phyloP scores from a whole-genome alignment of 2,113 vertebrate genomes.

The Rhinolophus ferrumequinum region DNA sequence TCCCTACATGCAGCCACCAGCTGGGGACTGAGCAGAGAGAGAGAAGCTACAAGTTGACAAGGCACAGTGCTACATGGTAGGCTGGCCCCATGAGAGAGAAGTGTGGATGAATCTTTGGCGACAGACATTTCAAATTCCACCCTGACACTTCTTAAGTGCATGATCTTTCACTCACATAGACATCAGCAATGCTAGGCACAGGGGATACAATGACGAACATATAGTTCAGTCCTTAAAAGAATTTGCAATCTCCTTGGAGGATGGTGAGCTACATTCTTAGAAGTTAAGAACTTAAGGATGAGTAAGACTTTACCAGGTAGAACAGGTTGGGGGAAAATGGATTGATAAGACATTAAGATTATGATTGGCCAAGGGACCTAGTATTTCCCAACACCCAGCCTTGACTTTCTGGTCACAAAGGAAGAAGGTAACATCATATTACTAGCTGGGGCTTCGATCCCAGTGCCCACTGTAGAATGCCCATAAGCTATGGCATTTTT shows the following conservation, averaged over 20 bases:
- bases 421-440: neutral
- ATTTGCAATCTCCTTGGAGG: constrained; percentile 8
- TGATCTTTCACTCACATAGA: neutral
- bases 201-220: neutral
- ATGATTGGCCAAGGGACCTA: neutral
- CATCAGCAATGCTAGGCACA: neutral
- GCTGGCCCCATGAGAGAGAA: neutral
- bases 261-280: neutral
- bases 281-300: constrained; percentile 30
- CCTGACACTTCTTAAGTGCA: neutral
- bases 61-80: neutral
- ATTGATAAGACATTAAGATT: neutral
- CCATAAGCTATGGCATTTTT: neutral
- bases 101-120: neutral
- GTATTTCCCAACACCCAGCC: neutral
- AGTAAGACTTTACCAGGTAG: neutral
- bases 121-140: neutral
- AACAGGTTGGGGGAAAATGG: neutral
- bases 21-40: neutral
- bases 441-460: neutral
- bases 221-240: neutral
- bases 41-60: neutral
- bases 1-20: neutral
- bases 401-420: constrained; percentile 28
- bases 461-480: neutral